phyloP scores from a whole-genome alignment of 2,797 vertebrate species.

The Nasua narica region DNA sequence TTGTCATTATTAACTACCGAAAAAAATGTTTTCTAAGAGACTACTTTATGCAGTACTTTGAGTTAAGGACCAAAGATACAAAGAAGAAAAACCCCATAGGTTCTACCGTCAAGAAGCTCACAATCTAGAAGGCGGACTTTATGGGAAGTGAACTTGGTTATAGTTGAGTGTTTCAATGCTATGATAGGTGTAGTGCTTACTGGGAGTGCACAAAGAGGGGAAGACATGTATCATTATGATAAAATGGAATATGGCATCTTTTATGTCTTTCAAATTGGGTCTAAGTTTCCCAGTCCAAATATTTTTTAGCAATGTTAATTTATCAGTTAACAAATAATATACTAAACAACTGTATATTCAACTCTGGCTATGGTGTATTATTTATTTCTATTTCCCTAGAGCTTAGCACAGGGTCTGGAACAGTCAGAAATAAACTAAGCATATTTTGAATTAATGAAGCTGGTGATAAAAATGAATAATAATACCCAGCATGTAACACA shows the following conservation, averaged over 20 bases:
- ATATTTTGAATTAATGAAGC: constrained; percentile 9
- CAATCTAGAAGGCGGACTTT: not conserved
- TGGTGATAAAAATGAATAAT: not conserved
- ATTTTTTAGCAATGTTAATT: not conserved
- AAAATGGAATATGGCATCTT: not conserved
- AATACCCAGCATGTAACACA: not conserved
- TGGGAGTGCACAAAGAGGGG: not conserved
- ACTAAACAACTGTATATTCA: not conserved
- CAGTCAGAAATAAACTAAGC: not conserved
- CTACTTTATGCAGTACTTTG: not conserved
- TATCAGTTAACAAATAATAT: not conserved
- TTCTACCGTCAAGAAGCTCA: not conserved
- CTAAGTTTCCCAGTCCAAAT: not conserved
- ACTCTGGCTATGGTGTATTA: not conserved
- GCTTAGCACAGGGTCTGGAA: not conserved
- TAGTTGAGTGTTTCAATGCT: not conserved
- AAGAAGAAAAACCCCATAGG: not conserved
- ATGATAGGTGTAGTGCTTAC: not conserved
- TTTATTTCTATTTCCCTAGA: not conserved
- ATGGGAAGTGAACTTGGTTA: not conserved
- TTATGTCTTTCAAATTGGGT: not conserved
- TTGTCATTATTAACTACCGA: not conserved
- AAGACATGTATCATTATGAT: not conserved
- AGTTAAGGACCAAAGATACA: not conserved
- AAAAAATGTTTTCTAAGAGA: not conserved